Evolutionary conservation across 2,113 vertebrate species (phyloP), one percentile per base, ranked within the genome.

Genomic region (Tragelaphus buxtoni): DNA sequence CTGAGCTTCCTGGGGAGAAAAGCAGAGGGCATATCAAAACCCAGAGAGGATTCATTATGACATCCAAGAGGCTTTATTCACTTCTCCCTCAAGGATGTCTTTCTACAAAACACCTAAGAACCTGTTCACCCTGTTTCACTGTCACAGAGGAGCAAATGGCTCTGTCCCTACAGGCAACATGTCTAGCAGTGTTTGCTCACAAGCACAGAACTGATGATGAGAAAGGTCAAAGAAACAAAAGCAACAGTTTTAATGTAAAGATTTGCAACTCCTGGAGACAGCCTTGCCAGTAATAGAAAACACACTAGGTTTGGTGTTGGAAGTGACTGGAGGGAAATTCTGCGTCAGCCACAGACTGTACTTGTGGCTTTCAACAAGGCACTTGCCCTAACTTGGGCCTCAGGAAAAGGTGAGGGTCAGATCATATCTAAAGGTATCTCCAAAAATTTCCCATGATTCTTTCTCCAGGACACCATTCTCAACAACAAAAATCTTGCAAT

Each of bases 101-200:
- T 95, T 92, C 89, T 95, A 79, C 79, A 92, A 94, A 97, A 97
- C 77, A 95, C 92, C 39, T 80, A 92, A 83, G 94, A 98, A 98
- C 85, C 72, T 86, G 56, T 94, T 84, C 55, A 93, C 83, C n/a
- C 83, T 92, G 79, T 93, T 95, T 95, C 83, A 91, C 0, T 39
- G 28, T 94, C 93, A 96, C 92, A 95, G 30, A 91, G 53, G 60
- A 96, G 58, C 61, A 93, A 96, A 93, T 9, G n/a, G n/a, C 35
- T 90, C 74, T 95, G 63, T 93, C 58, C 83, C 86, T 65, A 93
- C 1, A 91, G 90, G 53, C 47, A 96, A 87, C 12, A 56, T 80
- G 83, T 79, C 39, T 88, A 82, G 81, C 60, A 88, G 17, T 58
- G 69, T 89, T 95, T 69, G 84, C 56, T 88, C 95, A 96, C 47